phyloP scores from a whole-genome alignment of 1,140 invertebrate genomes.

The Trichonephila inaurata region DNA sequence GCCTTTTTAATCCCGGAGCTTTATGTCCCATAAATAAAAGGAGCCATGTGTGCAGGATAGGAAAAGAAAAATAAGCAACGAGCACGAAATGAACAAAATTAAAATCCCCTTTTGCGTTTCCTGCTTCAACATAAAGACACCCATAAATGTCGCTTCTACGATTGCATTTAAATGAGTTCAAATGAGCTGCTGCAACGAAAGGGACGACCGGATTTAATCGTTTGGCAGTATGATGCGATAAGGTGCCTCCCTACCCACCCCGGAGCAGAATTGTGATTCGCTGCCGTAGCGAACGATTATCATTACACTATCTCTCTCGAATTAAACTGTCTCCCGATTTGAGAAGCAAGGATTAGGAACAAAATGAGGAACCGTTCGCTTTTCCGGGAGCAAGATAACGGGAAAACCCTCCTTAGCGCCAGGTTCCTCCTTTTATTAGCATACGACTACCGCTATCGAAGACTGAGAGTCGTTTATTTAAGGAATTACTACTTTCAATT shows the following conservation, averaged over 20 bases:
- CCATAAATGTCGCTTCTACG: conserved; percentile 48
- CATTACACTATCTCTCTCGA: conserved; percentile 75
- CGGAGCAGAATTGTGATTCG: conserved; percentile 67
- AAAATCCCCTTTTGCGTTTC: conserved; percentile 42
- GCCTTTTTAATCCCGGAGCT: conserved; percentile 59
- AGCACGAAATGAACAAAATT: conserved; percentile 71
- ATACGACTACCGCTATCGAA: background rate
- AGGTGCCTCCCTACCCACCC: background rate
- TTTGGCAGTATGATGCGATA: conserved; percentile 55
- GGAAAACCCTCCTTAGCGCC: conserved; percentile 35
- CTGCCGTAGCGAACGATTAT: conserved; percentile 56
- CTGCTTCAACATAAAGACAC: background rate
- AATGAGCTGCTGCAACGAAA: conserved; percentile 62
- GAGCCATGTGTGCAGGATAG: background rate
- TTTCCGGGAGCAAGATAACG: conserved; percentile 64
- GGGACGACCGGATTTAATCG: conserved; percentile 71
- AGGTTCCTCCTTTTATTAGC: conserved; percentile 66
- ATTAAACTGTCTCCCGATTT: conserved; percentile 74
- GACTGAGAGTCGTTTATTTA: conserved; percentile 69
- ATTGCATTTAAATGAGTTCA: conserved; percentile 74
- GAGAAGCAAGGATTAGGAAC: conserved; percentile 70
- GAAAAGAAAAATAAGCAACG: conserved; percentile 45
- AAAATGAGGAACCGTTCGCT: conserved; percentile 53
- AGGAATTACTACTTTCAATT: conserved; percentile 58
- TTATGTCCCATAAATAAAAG: conserved; percentile 74